Evolutionary conservation across 2,888 invertebrate species (phyloP).

Genomic region (Eupelmus urozonus): DNA sequence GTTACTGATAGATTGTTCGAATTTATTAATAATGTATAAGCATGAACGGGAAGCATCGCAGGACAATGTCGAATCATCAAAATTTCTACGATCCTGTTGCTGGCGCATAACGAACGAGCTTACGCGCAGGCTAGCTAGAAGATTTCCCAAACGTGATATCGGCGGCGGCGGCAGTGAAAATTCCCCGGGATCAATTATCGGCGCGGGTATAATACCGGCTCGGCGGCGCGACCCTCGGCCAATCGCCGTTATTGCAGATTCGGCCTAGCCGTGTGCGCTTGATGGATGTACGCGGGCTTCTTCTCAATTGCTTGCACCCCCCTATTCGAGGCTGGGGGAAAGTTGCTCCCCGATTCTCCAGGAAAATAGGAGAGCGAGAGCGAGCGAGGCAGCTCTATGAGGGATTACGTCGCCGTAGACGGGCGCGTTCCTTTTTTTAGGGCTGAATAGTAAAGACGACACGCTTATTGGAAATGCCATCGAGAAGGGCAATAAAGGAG

Average conservation of each 20-base stretch:
- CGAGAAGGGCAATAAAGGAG: slow-evolving; percentile 21
- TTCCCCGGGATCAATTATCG: slow-evolving; percentile 57
- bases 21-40: too few relatives aligned
- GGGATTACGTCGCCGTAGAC: slow-evolving; percentile 50
- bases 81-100: not conserved
- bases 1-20: too few relatives aligned
- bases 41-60: too few relatives aligned
- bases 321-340: not conserved
- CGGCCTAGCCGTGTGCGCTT: slow-evolving; percentile 47
- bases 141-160: slow-evolving; percentile 55
- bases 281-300: slow-evolving; percentile 53
- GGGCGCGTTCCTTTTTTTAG: slow-evolving; percentile 30
- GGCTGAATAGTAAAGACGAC: slow-evolving; percentile 19
- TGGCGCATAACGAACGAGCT: not conserved
- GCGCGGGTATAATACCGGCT: slow-evolving; percentile 38
- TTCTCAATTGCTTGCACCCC: slow-evolving; percentile 53
- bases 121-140: not conserved
- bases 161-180: slow-evolving; percentile 41
- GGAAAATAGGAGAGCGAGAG: slow-evolving; percentile 52
- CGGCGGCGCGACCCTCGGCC: slow-evolving; percentile 36
- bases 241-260: slow-evolving; percentile 60
- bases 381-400: slow-evolving; percentile 34
- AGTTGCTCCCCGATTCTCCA: slow-evolving; percentile 7
- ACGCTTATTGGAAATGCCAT: slow-evolving; percentile 55
- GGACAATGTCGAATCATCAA: slow-evolving; percentile 5